A percentile compares a stretch with the other conserved stretches of the same genome.
phyloP scores from a whole-genome alignment of 2,888 invertebrate genomes.

The Arrhopalites spinosus region DNA sequence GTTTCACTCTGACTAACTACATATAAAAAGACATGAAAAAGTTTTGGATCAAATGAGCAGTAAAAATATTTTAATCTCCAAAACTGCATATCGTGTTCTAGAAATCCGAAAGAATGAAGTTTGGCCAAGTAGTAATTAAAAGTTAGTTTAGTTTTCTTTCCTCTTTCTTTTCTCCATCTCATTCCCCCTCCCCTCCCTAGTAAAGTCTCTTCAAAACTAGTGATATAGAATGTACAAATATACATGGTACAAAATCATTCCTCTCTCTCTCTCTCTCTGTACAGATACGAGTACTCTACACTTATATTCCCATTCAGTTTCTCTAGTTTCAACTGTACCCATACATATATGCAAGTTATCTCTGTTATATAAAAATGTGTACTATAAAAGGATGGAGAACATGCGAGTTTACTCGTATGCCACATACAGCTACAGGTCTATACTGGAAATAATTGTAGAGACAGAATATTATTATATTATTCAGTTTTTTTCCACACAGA shows the following conservation, averaged over 20 bases:
- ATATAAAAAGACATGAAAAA: constrained; percentile 36
- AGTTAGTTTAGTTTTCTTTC: constrained; percentile 53
- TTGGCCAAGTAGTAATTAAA: constrained; percentile 55
- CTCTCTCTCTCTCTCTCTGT: neutral
- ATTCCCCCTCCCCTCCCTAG: neutral
- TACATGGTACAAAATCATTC: too few relatives aligned
- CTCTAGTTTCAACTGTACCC: too few relatives aligned
- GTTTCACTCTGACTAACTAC: constrained; percentile 11
- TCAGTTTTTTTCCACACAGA: too few relatives aligned
- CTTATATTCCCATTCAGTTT: neutral
- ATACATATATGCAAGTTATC: too few relatives aligned
- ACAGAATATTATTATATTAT: too few relatives aligned
- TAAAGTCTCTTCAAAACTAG: neutral
- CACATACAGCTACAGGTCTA: too few relatives aligned
- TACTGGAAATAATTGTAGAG: too few relatives aligned
- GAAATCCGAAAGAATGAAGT: constrained; percentile 53
- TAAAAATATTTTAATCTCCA: constrained; percentile 48
- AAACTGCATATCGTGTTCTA: constrained; percentile 48
- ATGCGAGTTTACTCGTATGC: too few relatives aligned
- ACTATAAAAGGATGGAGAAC: too few relatives aligned
- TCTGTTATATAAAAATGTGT: too few relatives aligned
- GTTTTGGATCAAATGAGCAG: constrained; percentile 43
- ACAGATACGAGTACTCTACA: neutral
- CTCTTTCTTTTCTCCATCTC: constrained; percentile 34
- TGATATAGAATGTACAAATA: neutral